Percentiles rank a stretch among this genome's conserved stretches.
phyloP scores from a whole-genome alignment of 92 coral and sea anemone genomes.

The Bergia puertoricense region DNA sequence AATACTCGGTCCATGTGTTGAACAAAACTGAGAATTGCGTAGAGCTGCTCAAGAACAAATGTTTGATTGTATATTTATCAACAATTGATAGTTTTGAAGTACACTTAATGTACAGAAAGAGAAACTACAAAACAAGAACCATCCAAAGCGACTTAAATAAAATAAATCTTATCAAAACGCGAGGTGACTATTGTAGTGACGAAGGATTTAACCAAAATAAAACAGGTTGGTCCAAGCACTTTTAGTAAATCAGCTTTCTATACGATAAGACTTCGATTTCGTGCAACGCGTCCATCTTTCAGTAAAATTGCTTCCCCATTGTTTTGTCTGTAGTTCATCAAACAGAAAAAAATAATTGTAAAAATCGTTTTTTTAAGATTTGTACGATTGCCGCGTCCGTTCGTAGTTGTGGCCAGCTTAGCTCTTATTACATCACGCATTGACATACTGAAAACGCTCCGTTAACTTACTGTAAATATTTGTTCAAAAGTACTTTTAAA shows the following conservation, averaged over 20 bases:
- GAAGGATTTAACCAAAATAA: not conserved
- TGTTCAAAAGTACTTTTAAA: too few relatives aligned
- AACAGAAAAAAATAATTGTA: not conserved
- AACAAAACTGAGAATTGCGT: not conserved
- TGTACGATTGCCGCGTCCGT: not conserved
- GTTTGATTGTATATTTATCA: not conserved
- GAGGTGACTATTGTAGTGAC: not conserved
- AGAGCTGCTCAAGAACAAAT: conserved; percentile 11
- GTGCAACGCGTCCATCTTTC: too few relatives aligned
- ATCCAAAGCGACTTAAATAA: not conserved
- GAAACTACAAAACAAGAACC: not conserved
- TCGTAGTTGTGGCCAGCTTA: not conserved
- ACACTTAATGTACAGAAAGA: not conserved
- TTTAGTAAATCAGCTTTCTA: not conserved
- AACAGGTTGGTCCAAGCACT: not conserved
- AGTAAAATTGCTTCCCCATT: not conserved
- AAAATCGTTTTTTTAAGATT: not conserved
- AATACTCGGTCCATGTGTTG: conserved; percentile 5
- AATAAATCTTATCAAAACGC: not conserved
- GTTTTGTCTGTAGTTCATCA: not conserved
- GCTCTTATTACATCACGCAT: not conserved
- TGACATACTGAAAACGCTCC: too few relatives aligned
- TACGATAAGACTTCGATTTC: too few relatives aligned
- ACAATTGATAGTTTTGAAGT: conserved; percentile 1
- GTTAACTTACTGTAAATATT: too few relatives aligned